Percentiles rank a stretch among this genome's conserved stretches.
These are phyloP conservation scores for Hexactinellida sp. DNA, from an alignment of 37 sponge, comb jelly and placozoan species.

Conservation along the genomic window DNA sequence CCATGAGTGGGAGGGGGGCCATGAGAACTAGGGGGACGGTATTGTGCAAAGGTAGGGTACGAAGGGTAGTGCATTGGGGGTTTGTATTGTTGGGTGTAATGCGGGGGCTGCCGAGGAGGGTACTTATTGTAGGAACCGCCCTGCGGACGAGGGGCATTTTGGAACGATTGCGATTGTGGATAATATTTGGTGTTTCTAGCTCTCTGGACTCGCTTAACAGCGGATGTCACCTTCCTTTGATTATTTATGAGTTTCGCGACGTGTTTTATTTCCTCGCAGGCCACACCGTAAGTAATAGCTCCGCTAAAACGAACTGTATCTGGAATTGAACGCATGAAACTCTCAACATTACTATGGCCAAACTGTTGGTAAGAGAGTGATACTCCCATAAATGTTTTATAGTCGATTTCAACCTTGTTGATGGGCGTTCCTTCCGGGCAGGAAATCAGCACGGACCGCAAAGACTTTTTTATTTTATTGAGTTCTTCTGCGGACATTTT, in stretches of 20 bases:
- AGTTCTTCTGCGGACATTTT: neutral
- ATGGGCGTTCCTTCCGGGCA: neutral
- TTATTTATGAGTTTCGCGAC: neutral
- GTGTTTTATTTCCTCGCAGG: neutral
- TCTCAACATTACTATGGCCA: neutral
- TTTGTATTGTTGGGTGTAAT: neutral
- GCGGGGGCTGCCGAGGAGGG: neutral
- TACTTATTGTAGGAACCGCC: too few species aligned
- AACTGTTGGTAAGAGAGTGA: neutral
- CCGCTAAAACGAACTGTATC: neutral
- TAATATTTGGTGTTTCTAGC: neutral
- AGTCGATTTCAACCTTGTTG: neutral
- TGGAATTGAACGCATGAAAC: neutral
- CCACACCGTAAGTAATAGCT: neutral
- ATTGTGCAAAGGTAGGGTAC: neutral
- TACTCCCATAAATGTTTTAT: neutral
- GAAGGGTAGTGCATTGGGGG: neutral
- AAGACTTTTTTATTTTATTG: neutral
- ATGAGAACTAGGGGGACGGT: too few species aligned
- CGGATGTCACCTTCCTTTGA: neutral
- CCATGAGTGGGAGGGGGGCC: neutral
- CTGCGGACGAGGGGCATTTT: too few species aligned
- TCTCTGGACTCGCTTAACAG: neutral
- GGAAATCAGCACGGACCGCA: neutral
- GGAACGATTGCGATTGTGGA: neutral